Conservation (phyloP, 2,797 vertebrate genomes). For the Melopsittacus undulatus region DNA sequence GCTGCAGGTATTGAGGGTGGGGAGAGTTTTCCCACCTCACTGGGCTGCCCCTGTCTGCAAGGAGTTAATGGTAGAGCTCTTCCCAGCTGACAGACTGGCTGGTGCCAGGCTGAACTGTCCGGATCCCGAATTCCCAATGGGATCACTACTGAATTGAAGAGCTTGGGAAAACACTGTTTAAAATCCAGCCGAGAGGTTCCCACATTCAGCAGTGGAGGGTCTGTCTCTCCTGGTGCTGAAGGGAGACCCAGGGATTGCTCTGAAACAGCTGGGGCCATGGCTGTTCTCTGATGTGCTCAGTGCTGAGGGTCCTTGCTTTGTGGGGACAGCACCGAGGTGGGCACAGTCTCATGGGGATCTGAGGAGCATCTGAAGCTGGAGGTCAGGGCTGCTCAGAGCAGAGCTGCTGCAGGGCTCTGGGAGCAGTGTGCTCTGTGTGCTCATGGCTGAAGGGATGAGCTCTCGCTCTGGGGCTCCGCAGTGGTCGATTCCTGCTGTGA, state of each 20-base stretch:
- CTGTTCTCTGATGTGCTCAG: rapidly evolving
- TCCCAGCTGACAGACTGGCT: conserved; percentile 7
- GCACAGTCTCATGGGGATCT: rapidly evolving
- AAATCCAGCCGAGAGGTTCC: neutral
- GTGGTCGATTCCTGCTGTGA: neutral
- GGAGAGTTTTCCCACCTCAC: neutral
- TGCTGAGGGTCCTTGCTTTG: neutral
- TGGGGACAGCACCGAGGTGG: rapidly evolving
- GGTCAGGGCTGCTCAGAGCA: rapidly evolving
- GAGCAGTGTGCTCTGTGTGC: neutral
- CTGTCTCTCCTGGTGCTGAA: rapidly evolving
- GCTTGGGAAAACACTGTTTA: neutral
- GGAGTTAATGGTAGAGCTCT: neutral
- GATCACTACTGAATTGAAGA: neutral
- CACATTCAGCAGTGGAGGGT: rapidly evolving
- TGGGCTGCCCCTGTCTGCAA: neutral
- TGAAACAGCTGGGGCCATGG: rapidly evolving
- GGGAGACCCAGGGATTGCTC: neutral
- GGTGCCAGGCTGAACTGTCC: neutral
- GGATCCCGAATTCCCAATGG: neutral
- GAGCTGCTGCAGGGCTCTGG: neutral
- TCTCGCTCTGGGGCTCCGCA: neutral
- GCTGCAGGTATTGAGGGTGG: neutral
- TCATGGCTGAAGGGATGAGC: neutral
- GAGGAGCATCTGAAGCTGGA: neutral